phyloP scores from a whole-genome alignment of 2,113 vertebrate species.

The Actenoides lindsayi region DNA sequence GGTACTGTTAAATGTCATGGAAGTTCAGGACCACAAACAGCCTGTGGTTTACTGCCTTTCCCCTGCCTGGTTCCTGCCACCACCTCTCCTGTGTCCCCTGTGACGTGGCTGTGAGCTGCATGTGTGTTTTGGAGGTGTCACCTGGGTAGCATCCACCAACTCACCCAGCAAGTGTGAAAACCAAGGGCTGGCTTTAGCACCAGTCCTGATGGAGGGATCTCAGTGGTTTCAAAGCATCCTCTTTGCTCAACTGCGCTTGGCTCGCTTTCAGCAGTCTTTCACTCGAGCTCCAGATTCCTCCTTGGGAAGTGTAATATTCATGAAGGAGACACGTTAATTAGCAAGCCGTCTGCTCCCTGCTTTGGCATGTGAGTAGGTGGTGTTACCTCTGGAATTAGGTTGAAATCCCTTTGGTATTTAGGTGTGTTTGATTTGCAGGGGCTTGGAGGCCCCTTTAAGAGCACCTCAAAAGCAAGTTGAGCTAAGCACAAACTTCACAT shows the following conservation, averaged over 20 bases:
- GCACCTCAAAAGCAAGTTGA: neutral
- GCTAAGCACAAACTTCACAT: neutral
- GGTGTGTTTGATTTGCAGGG: slow-evolving; percentile 7
- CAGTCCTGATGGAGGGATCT: neutral
- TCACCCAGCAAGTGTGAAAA: neutral
- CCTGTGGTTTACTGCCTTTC: neutral
- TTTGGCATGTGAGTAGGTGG: slow-evolving; percentile 45
- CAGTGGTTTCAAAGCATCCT: neutral
- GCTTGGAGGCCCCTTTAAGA: slow-evolving; percentile 5
- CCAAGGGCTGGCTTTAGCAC: neutral
- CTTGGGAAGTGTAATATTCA: neutral
- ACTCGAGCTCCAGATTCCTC: neutral
- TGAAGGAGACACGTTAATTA: slow-evolving; percentile 41
- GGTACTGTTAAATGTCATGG: neutral
- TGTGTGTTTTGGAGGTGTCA: neutral
- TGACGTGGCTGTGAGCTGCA: neutral
- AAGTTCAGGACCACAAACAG: neutral
- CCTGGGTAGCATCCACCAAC: neutral
- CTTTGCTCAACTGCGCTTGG: neutral
- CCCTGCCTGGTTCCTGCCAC: rapidly evolving
- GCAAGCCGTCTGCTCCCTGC: slow-evolving; percentile 33
- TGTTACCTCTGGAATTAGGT: slow-evolving; percentile 54
- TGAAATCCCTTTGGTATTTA: slow-evolving; percentile 32
- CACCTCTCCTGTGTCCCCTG: neutral
- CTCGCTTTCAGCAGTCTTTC: neutral